Evolutionary conservation across 2,797 vertebrate species (phyloP).

Genomic region (Chloroceryle amazona): DNA sequence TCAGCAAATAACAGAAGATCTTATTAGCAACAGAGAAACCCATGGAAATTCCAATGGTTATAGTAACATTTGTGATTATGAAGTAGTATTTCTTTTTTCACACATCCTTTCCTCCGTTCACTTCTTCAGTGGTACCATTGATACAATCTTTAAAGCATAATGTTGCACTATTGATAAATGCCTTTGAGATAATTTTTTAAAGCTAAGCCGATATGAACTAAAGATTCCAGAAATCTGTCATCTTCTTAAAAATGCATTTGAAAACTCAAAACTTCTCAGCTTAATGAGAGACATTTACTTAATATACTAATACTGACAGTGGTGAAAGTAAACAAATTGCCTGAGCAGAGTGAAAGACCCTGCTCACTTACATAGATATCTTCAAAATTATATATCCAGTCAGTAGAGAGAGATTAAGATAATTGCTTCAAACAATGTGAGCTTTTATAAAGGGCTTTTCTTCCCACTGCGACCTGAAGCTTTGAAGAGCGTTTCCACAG

Average conservation of each 20-base stretch:
- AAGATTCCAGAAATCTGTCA: neutral
- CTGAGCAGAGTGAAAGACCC: neutral
- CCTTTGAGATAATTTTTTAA: neutral
- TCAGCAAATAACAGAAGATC: neutral
- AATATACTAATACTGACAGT: neutral
- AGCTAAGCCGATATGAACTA: neutral
- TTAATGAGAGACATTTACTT: neutral
- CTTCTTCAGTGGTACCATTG: neutral
- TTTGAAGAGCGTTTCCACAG: constrained; percentile 52
- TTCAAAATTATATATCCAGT: neutral
- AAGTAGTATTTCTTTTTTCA: neutral
- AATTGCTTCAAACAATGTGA: constrained; percentile 34
- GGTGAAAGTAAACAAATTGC: neutral
- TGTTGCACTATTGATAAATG: neutral
- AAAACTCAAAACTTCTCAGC: neutral
- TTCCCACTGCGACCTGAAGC: neutral
- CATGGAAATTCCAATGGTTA: neutral
- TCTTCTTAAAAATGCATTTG: neutral
- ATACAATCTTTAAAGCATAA: neutral
- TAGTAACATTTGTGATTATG: neutral
- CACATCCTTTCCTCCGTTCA: neutral
- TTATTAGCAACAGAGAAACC: neutral
- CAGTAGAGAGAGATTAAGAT: constrained; percentile 18
- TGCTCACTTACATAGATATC: neutral
- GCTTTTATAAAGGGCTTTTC: constrained; percentile 35